A percentile compares a stretch with the other conserved stretches of the same genome.
phyloP scores from a whole-genome alignment of 2,888 invertebrate genomes.

The Kryphioiulus occultus region DNA sequence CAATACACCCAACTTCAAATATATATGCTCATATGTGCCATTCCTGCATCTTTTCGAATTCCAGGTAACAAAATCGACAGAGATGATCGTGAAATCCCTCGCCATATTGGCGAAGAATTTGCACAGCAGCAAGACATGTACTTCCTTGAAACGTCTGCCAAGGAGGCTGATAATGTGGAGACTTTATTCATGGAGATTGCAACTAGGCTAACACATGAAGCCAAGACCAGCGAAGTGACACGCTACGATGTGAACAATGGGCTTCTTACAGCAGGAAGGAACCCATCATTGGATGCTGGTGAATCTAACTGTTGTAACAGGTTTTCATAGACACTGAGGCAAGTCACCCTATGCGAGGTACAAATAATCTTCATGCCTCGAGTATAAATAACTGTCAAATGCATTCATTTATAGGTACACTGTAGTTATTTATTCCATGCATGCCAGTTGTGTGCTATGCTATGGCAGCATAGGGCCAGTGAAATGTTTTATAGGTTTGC shows the following conservation, averaged over 20 bases:
- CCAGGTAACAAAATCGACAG: conserved; percentile 96
- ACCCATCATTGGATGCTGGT: conserved; percentile 44
- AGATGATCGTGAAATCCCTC: conserved; percentile 94
- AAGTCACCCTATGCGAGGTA: background rate
- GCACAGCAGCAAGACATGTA: conserved; percentile 96
- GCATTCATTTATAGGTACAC: background rate
- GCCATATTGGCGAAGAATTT: conserved; percentile 92
- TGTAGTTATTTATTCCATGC: background rate
- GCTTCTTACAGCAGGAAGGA: conserved; percentile 35
- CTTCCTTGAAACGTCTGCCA: conserved; percentile 96
- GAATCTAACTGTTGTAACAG: conserved; percentile 51
- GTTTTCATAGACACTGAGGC: conserved; percentile 39
- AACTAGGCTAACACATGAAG: conserved; percentile 76
- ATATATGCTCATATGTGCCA: too few species aligned
- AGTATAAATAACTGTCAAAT: background rate
- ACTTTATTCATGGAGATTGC: conserved; percentile 96
- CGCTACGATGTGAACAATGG: conserved; percentile 67
- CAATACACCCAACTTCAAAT: too few species aligned
- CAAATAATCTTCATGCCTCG: background rate
- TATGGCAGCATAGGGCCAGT: background rate
- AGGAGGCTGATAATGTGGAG: conserved; percentile 97
- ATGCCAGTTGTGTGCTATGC: background rate
- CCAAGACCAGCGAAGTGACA: conserved; percentile 82
- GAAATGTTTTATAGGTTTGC: background rate
- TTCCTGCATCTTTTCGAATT: background rate